These are phyloP conservation scores for Lepisosteus oculatus DNA, from an alignment of 2,113 vertebrate species.

Conservation along the genomic window DNA sequence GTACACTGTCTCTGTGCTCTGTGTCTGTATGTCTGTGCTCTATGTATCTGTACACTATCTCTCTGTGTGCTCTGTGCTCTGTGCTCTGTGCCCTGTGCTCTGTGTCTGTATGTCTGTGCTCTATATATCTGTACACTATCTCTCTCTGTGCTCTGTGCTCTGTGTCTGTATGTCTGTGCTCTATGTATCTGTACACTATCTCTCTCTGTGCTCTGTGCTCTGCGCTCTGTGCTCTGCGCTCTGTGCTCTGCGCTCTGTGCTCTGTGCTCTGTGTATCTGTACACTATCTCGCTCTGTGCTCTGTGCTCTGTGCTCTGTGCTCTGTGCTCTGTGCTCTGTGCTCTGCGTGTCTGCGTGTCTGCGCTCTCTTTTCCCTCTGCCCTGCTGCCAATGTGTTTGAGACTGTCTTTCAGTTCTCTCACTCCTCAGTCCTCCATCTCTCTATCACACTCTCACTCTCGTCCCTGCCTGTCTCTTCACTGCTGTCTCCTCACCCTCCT, in stretches of 20 bases:
- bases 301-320: no score
- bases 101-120: neutral
- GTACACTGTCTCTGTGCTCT: neutral
- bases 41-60: neutral
- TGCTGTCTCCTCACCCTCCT: conserved; percentile 36
- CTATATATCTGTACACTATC: neutral
- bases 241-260: neutral
- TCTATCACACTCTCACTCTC: neutral
- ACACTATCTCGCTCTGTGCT: no score
- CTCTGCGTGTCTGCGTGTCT: no score
- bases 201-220: no score
- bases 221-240: neutral
- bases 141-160: neutral
- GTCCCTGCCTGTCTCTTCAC: neutral
- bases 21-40: neutral
- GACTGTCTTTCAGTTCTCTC: no score
- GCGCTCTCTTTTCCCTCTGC: no score
- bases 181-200: no score
- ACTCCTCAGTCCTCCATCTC: neutral
- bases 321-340: no score
- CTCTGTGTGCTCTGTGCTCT: conserved; percentile 6
- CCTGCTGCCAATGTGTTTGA: no score
- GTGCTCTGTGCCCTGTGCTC: conserved; percentile 13
- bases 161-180: no score
- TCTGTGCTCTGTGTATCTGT: neutral